Conservation (phyloP, 2,888 invertebrate genomes). For the Pimpla rufipes region DNA sequence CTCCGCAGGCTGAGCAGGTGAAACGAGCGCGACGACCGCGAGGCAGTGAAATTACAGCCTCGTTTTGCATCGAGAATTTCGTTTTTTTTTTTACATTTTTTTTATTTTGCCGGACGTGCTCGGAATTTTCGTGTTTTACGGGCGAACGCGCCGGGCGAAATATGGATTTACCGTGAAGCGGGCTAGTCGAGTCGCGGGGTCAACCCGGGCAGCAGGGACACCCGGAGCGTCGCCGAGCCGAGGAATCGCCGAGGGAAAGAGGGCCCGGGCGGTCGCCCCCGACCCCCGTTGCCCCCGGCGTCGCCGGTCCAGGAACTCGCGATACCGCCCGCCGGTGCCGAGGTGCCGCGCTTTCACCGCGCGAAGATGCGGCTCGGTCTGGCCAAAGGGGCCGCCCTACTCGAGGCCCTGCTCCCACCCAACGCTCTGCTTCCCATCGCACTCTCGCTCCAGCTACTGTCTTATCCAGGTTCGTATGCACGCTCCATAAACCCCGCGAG, state of each 20-base stretch:
- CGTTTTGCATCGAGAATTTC: not conserved
- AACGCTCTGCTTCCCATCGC: constrained; percentile 59
- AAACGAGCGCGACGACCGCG: not conserved
- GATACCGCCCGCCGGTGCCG: constrained; percentile 58
- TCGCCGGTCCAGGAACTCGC: constrained; percentile 41
- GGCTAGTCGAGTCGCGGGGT: constrained; percentile 28
- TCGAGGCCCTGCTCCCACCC: constrained; percentile 60
- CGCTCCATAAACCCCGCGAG: constrained; percentile 21
- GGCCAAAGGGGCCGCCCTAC: constrained; percentile 59
- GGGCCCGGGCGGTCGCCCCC: too few relatives aligned
- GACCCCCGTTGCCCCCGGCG: constrained; percentile 34
- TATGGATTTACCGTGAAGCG: constrained; percentile 63
- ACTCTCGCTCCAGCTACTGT: constrained; percentile 65
- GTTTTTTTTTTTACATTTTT: not conserved
- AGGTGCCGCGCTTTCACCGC: constrained; percentile 59
- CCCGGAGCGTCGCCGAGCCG: constrained; percentile 18
- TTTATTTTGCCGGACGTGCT: not conserved
- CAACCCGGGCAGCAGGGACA: constrained; percentile 11
- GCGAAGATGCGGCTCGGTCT: constrained; percentile 64
- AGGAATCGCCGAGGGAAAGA: too few relatives aligned
- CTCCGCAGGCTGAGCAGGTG: too few relatives aligned
- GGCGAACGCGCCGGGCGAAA: constrained; percentile 44
- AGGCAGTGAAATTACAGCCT: not conserved
- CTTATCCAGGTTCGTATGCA: constrained; percentile 66
- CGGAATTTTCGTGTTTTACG: not conserved